phyloP scores from a whole-genome alignment of 1,140 invertebrate species.

The Ips nitidus region DNA sequence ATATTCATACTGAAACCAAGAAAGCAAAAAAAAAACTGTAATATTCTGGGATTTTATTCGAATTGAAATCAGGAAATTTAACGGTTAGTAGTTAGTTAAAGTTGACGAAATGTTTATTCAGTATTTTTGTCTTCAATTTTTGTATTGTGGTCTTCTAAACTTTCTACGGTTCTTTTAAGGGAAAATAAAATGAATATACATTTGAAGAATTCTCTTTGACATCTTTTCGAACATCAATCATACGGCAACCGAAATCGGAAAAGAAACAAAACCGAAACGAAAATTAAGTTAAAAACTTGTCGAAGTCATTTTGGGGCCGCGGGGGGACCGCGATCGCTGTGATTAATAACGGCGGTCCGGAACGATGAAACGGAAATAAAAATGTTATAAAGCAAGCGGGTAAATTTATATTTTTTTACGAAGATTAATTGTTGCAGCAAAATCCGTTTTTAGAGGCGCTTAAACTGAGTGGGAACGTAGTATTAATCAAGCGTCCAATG shows the following conservation, averaged over 20 bases:
- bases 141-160: no score
- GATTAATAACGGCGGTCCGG: not conserved
- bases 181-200: no score
- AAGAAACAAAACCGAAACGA: not conserved
- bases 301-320: not conserved
- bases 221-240: no score
- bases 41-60: no score
- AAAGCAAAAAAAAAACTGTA: no score
- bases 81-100: no score
- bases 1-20: no score
- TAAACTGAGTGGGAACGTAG: conserved; percentile 28
- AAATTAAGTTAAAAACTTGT: conserved; percentile 7
- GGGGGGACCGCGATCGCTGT: not conserved
- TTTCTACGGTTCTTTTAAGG: no score
- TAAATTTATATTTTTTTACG: conserved; percentile 26
- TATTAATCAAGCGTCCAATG: conserved; percentile 29
- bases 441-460: conserved; percentile 28
- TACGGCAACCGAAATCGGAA: not conserved
- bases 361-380: conserved; percentile 28
- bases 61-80: no score
- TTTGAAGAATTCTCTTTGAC: no score
- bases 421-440: conserved; percentile 28
- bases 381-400: conserved; percentile 24
- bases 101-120: no score
- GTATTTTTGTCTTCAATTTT: no score